phyloP scores from a whole-genome alignment of 2,113 vertebrate species.

The Hypocryptadius cinnamomeus region DNA sequence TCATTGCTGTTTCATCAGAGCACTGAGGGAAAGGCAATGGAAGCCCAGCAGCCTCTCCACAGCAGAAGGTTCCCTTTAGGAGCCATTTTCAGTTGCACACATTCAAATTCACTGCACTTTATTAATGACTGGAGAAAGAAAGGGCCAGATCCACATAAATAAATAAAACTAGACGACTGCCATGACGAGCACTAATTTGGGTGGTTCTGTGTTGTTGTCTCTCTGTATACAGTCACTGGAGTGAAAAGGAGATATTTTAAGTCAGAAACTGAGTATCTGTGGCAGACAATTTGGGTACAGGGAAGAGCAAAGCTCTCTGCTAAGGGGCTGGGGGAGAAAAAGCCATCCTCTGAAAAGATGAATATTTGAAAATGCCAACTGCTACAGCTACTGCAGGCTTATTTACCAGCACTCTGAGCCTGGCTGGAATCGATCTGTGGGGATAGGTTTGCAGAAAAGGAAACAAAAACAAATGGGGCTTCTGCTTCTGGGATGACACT shows the following conservation, averaged over 20 bases:
- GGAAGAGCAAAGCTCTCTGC: background rate
- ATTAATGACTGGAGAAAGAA: background rate
- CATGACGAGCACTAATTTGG: background rate
- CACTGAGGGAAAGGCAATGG: background rate
- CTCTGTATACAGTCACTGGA: background rate
- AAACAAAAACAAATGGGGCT: background rate
- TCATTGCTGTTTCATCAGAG: background rate
- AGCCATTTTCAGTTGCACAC: background rate
- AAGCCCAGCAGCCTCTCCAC: background rate
- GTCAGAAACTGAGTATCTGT: background rate
- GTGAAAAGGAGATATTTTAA: background rate
- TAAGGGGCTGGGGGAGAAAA: background rate
- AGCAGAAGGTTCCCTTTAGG: background rate
- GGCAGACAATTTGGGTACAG: background rate
- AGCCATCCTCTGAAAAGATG: slow-evolving; percentile 1
- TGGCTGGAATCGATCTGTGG: background rate
- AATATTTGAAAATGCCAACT: slow-evolving; percentile 56
- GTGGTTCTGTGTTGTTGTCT: background rate
- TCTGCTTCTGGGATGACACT: background rate
- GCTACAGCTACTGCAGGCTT: background rate
- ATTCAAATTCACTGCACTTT: background rate
- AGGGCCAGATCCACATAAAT: background rate
- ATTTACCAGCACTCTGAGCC: background rate
- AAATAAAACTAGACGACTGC: background rate
- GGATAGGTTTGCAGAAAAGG: background rate